Evolutionary conservation across 2,113 vertebrate species (phyloP).

Genomic region (Alosa alosa): DNA sequence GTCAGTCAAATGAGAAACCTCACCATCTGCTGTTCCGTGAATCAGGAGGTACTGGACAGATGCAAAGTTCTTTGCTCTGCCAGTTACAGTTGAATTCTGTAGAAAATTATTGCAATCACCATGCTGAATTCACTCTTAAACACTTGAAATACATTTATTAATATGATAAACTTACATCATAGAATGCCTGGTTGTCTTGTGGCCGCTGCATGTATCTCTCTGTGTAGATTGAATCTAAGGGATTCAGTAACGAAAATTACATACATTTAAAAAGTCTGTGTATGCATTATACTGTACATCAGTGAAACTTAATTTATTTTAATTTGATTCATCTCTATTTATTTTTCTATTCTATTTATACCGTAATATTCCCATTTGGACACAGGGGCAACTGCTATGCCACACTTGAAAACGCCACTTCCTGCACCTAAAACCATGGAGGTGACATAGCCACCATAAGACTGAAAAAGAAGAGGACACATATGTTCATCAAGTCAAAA

Average conservation of each 20-base stretch:
- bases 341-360: conserved; percentile 56
- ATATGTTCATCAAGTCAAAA: neutral
- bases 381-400: conserved; percentile 93
- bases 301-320: neutral
- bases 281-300: neutral
- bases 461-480: conserved; percentile 72
- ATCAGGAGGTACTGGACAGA: conserved; percentile 91
- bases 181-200: conserved; percentile 71
- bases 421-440: conserved; percentile 94
- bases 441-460: conserved; percentile 94
- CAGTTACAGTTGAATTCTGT: conserved; percentile 92
- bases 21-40: conserved; percentile 98
- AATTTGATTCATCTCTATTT: neutral
- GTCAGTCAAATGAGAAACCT: conserved; percentile 61
- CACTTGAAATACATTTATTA: neutral
- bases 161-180: conserved; percentile 73
- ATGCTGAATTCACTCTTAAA: neutral
- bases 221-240: conserved; percentile 77
- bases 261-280: conserved; percentile 50
- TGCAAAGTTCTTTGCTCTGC: conserved; percentile 88
- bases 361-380: conserved; percentile 96
- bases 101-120: neutral
- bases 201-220: conserved; percentile 93
- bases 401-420: conserved; percentile 91
- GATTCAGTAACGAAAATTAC: conserved; percentile 38